Evolutionary conservation across 2,113 vertebrate species (phyloP).

Genomic region (Rhineura floridana): DNA sequence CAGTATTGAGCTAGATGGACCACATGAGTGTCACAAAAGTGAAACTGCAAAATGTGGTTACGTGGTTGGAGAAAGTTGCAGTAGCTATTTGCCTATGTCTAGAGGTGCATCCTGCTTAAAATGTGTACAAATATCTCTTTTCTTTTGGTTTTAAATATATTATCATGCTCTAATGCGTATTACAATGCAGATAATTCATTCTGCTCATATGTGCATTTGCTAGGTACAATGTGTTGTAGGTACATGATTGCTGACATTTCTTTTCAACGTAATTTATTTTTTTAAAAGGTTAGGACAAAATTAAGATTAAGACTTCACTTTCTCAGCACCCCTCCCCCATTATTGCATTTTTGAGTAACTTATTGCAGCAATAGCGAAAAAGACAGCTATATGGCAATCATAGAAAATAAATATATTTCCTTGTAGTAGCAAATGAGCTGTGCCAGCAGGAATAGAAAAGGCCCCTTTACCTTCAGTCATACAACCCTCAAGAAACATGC

Average conservation of each 20-base stretch:
- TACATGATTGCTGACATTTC: conserved; percentile 8
- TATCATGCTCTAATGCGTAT: background rate
- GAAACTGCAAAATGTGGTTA: background rate
- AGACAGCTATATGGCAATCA: conserved; percentile 51
- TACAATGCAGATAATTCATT: conserved; percentile 25
- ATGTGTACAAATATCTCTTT: background rate
- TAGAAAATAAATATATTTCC: conserved; percentile 60
- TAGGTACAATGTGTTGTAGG: fast-evolving
- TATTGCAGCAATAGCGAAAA: conserved; percentile 60
- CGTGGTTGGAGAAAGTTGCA: background rate
- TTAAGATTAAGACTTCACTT: conserved; percentile 49
- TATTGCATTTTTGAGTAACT: conserved; percentile 52
- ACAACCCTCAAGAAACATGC: background rate
- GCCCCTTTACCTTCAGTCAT: background rate
- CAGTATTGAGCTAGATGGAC: too few species aligned
- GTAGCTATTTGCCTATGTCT: background rate
- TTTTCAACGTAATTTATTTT: conserved; percentile 49
- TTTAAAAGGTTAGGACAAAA: conserved; percentile 66
- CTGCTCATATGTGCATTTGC: background rate
- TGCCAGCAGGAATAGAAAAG: fast-evolving
- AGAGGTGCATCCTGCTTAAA: fast-evolving
- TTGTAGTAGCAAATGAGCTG: conserved; percentile 47
- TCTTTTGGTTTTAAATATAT: background rate
- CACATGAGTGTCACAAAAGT: background rate
- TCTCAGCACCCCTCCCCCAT: fast-evolving